Conservation (phyloP, 2,888 invertebrate species). For the Pachymerium ferrugineum region DNA sequence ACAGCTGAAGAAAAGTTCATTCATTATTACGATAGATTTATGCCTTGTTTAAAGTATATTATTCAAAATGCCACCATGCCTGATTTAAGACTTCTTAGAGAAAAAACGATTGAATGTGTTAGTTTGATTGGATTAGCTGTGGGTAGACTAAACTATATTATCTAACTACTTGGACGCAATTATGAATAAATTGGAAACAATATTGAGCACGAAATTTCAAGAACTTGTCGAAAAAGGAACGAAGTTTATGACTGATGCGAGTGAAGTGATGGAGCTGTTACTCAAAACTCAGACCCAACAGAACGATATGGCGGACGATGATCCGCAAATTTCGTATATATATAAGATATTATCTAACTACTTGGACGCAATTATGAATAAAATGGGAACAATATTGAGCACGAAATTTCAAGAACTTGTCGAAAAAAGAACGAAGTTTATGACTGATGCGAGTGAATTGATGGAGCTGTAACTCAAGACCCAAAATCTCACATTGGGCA, state of each 20-base stretch:
- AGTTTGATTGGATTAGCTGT: constrained; percentile 81
- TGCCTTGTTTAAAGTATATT: constrained; percentile 93
- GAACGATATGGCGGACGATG: constrained; percentile 76
- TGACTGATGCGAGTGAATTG: no score
- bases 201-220: constrained; percentile 86
- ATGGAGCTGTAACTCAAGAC: no score
- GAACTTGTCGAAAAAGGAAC: constrained; percentile 90
- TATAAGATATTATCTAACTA: constrained; percentile 87
- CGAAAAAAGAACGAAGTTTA: constrained; percentile 89
- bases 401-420: constrained; percentile 91
- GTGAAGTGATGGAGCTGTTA: constrained; percentile 91
- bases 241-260: constrained; percentile 84
- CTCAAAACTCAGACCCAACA: constrained; percentile 82
- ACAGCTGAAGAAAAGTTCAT: constrained; percentile 95
- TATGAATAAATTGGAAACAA: constrained; percentile 82
- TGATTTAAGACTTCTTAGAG: constrained; percentile 83
- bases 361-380: constrained; percentile 82
- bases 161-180: constrained; percentile 84
- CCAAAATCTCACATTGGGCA: constrained; percentile 98
- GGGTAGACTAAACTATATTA: constrained; percentile 61
- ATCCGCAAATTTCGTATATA: constrained; percentile 94
- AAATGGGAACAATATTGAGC: constrained; percentile 80
- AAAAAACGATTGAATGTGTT: constrained; percentile 98
- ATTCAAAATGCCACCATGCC: constrained; percentile 85
- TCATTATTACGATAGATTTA: constrained; percentile 83